phyloP scores from a whole-genome alignment of 2,113 vertebrate species.

The Arenaria interpres region DNA sequence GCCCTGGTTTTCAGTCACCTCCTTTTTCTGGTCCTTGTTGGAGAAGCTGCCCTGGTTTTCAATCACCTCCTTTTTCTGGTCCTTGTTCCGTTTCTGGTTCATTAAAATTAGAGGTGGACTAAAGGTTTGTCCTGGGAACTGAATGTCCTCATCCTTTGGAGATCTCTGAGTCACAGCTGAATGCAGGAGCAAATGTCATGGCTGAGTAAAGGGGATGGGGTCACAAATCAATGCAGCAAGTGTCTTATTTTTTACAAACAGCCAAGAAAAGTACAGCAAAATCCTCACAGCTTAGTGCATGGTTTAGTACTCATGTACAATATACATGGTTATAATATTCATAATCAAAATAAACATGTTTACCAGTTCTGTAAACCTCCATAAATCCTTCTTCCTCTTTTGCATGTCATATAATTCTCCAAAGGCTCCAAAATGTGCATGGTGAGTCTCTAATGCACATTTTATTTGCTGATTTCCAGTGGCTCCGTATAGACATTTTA shows the following conservation, averaged over 20 bases:
- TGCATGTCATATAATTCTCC: background rate
- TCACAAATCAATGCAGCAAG: background rate
- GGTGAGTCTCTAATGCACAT: background rate
- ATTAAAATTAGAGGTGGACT: conserved; percentile 17
- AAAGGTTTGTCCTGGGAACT: background rate
- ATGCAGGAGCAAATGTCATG: background rate
- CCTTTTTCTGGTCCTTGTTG: background rate
- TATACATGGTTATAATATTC: background rate
- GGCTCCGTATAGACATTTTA: background rate
- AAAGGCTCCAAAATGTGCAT: background rate
- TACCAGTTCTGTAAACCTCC: conserved; percentile 6
- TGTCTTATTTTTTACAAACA: background rate
- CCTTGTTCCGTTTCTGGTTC: background rate
- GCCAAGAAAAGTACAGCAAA: background rate
- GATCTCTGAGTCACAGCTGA: conserved; percentile 9
- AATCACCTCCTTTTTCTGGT: background rate
- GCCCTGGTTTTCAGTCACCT: background rate
- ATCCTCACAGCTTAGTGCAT: background rate
- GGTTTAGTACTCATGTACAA: background rate
- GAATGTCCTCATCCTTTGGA: background rate
- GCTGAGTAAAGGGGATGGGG: background rate
- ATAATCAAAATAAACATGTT: conserved; percentile 38
- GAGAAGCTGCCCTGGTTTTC: background rate
- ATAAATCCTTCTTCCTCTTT: conserved; percentile 8
- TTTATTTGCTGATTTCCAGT: conserved; percentile 58